These are phyloP conservation scores for Ceuthmochares aereus DNA, from an alignment of 2,113 vertebrate genomes.

Conservation along the genomic window DNA sequence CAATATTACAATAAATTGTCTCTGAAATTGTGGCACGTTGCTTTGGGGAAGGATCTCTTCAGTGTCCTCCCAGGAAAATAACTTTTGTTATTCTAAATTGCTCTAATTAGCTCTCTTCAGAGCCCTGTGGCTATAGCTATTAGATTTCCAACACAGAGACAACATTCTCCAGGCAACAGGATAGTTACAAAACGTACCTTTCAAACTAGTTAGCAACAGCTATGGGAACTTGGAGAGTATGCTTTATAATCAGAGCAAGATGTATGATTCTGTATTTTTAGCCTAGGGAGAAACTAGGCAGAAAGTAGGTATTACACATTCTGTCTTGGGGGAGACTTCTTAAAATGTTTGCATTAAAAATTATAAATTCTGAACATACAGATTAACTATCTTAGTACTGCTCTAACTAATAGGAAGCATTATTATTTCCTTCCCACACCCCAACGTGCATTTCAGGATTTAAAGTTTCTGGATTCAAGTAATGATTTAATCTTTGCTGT, in stretches of 20 bases:
- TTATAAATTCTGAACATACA: background rate
- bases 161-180: constrained; percentile 39
- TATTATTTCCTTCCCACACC: background rate
- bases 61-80: constrained; percentile 35
- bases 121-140: constrained; percentile 47
- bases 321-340: background rate
- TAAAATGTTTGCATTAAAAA: constrained; percentile 15
- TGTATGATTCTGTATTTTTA: background rate
- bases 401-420: background rate
- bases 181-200: constrained; percentile 43
- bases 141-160: constrained; percentile 17
- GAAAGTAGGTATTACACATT: background rate
- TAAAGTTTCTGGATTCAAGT: background rate
- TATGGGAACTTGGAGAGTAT: background rate
- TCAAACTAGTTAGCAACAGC: constrained; percentile 17
- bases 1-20: constrained; percentile 31
- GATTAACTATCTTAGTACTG: background rate
- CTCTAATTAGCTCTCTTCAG: constrained; percentile 53
- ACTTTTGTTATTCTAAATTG: constrained; percentile 57
- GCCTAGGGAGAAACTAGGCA: background rate
- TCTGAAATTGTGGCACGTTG: constrained; percentile 14
- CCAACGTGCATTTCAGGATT: background rate
- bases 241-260: background rate
- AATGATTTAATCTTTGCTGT: background rate
- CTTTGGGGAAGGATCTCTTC: constrained; percentile 20